Evolutionary conservation across 2,888 invertebrate genomes (phyloP), one percentile per base, ranked within the genome.

Genomic region (Lacanobia oleracea): DNA sequence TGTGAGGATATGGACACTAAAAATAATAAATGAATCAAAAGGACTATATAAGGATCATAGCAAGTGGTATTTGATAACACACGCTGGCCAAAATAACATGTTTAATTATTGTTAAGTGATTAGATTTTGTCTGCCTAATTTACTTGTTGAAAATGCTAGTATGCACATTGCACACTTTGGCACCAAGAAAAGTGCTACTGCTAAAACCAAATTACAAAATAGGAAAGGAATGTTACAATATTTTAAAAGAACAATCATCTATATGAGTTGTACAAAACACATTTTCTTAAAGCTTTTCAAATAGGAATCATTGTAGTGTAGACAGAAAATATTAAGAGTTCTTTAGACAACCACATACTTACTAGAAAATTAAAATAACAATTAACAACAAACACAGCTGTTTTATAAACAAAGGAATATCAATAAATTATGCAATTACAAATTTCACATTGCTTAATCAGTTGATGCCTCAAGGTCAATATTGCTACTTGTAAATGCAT

Each of bases 381-480:
- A 75, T 16, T 50, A 2, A 14, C 23, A 59, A 60, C 37, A 77
- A 74, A 71, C 40, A 62, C 59, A 68, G 56, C 45, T 50, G 50
- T 63, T 67, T 23, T 18, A 33, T 18, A 45, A 48, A 67, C 59
- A 57, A 70, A 59, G 27, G 45, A 40, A 59, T 62, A 56, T 69
- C 16, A 48, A 77, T 51, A 2, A 45, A 62, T 53, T 79, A 48
- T 51, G 51, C 67, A 68, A 69, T 59, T 33, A 54, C 0, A 9
- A 14, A 70, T 54, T 65, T 57, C 33, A 75, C 45, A 80, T 81
- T 81, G 67, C 51, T 51, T 70, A 63, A 40, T 48, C 59, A 64
- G 27, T 67, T 65, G 57, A 33, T 27, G 8, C 16, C 33, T 23
- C 62, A 62, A 75, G 80, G 67, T 23, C 14, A 61, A 12, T n/a